A percentile compares a stretch with the other conserved stretches of the same genome.
Evolutionary conservation across 2,888 invertebrate genomes (phyloP).

Genomic region (Aphidius colemani): DNA sequence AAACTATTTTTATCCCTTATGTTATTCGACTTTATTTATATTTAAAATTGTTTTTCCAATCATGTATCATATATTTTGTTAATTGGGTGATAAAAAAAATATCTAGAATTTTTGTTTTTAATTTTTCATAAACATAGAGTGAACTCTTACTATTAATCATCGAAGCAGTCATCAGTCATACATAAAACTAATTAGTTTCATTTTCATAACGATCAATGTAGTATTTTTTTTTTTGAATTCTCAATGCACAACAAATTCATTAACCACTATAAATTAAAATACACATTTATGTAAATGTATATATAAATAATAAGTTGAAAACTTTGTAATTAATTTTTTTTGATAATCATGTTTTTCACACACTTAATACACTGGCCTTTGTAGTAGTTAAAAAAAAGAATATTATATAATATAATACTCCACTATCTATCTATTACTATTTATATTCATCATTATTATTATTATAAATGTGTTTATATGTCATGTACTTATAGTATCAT

Average conservation of each 20-base stretch:
- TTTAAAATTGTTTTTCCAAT: too few relatives aligned
- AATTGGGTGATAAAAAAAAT: too few relatives aligned
- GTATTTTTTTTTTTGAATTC: neutral
- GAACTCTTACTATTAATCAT: too few relatives aligned
- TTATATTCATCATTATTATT: neutral
- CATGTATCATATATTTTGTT: too few relatives aligned
- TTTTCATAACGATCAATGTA: neutral
- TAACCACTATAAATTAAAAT: slow-evolving; percentile 3
- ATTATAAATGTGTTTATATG: slow-evolving; percentile 2
- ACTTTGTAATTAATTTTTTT: too few relatives aligned
- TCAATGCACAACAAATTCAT: slow-evolving; percentile 4
- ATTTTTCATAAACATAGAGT: too few relatives aligned
- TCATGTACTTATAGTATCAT: neutral
- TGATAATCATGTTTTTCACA: slow-evolving; percentile 18
- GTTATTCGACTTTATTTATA: too few relatives aligned
- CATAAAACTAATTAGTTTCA: too few relatives aligned
- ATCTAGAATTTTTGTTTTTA: too few relatives aligned
- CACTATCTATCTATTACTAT: neutral
- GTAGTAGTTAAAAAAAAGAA: slow-evolving; percentile 45
- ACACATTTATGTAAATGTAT: slow-evolving; percentile 5
- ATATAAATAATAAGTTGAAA: neutral
- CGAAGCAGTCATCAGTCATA: too few relatives aligned
- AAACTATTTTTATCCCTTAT: too few relatives aligned
- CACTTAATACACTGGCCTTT: slow-evolving; percentile 46
- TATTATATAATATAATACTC: slow-evolving; percentile 7